phyloP scores from a whole-genome alignment of 2,797 vertebrate genomes.

The Gadopsis marmoratus region DNA sequence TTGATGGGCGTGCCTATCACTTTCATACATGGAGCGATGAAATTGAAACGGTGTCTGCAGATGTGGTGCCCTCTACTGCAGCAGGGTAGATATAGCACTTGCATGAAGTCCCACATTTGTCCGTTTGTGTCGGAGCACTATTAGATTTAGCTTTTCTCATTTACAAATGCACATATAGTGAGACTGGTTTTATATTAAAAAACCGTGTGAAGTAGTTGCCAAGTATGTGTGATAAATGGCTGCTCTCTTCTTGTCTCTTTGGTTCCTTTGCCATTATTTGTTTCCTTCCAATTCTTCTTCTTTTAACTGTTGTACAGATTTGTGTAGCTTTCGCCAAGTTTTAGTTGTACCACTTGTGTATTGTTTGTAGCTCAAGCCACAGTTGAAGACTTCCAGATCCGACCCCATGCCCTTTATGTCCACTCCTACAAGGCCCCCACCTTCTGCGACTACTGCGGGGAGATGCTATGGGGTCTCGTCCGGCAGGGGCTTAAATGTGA shows the following conservation, averaged over 20 bases:
- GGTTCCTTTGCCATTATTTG: constrained; percentile 11
- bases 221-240: constrained; percentile 17
- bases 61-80: constrained; percentile 77
- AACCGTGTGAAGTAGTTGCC: neutral
- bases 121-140: neutral
- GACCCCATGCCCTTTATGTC: constrained; percentile 96
- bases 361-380: constrained; percentile 93
- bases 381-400: constrained; percentile 98
- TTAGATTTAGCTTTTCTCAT: neutral
- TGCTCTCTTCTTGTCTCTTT: constrained; percentile 21
- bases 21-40: constrained; percentile 16
- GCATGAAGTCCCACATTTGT: neutral
- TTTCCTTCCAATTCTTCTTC: constrained; percentile 1
- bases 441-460: constrained; percentile 98
- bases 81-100: constrained; percentile 39
- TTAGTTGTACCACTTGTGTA: constrained; percentile 51
- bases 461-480: constrained; percentile 99
- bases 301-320: constrained; percentile 12
- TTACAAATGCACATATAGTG: neutral
- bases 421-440: constrained; percentile 99
- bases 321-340: constrained; percentile 53
- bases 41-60: constrained; percentile 18
- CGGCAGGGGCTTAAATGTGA: constrained; percentile 98
- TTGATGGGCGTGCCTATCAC: constrained; percentile 30
- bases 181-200: constrained; percentile 13